Evolutionary conservation across 2,888 invertebrate species (phyloP), one percentile per base, ranked within the genome.

Genomic region (Drosophila paramelanica): DNA sequence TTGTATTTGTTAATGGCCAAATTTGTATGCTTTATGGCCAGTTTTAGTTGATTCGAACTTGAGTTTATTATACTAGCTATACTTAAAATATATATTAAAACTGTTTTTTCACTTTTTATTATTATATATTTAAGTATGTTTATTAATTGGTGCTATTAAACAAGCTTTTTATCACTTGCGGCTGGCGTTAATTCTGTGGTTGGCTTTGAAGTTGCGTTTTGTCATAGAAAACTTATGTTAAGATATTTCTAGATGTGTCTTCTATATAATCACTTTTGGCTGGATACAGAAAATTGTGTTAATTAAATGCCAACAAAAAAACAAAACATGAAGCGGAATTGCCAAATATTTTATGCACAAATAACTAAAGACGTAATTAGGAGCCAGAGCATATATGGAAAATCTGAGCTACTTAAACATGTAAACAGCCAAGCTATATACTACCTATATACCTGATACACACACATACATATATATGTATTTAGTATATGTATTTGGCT

Each of bases 291-390:
- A 77, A 67, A 71, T 71, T 71, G 41, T 57, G 62, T 50, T 82
- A 81, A 85, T 85, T 82, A 74, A 79, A 67, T 62, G 59, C 62
- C 64, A 17, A n/a, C n/a, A n/a, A n/a, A n/a, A 53, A 56, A 55
- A 47, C 23, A 25, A 57, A 77, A 73, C 56, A 55, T 52, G 36
- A 60, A 71, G 50, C 49, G 39, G 27, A 56, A 46, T 17, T 45
- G 45, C 27, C 52, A 55, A 46, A 67, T 70, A 67, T 68, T 76
- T 73, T 65, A 82, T 86, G 84, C 81, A 60, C 73, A 87, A 82
- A 83, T 82, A 79, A 70, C 81, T 83, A 81, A 81, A 86, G 76
- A 71, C 39, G 46, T 78, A 78, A 80, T 80, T 72, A 77, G 60
- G 47, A 41, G 59, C 11, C 31, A 36, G 56, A 53, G 52, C 56